phyloP scores from a whole-genome alignment of 2,113 vertebrate genomes.

The Chitala chitala region DNA sequence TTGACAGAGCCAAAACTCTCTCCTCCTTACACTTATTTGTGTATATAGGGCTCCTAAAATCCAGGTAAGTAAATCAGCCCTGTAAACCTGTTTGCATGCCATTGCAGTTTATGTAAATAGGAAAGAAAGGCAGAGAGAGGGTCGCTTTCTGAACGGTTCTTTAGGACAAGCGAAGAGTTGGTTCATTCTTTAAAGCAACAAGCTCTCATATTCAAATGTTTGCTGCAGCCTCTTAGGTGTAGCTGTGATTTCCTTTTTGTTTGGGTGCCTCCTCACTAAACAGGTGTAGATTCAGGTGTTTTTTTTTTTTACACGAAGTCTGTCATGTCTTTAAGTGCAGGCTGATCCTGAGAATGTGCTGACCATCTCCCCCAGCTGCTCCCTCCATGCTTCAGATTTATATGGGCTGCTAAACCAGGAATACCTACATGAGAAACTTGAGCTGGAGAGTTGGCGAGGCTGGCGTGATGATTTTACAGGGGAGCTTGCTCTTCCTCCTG shows the following conservation, averaged over 20 bases:
- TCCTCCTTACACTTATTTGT: slow-evolving; percentile 46
- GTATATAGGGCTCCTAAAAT: slow-evolving; percentile 48
- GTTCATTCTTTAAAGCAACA: background rate
- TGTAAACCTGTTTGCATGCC: slow-evolving; percentile 8
- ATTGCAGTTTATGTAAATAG: too few species aligned
- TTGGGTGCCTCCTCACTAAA: background rate
- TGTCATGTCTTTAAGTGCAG: slow-evolving; percentile 36
- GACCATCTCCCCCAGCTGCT: slow-evolving; percentile 37
- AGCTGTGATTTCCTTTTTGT: background rate
- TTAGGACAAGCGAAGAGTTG: too few species aligned
- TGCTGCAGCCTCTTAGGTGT: background rate
- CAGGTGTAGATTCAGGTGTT: background rate
- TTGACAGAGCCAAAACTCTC: slow-evolving; percentile 21
- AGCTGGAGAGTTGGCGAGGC: slow-evolving; percentile 29
- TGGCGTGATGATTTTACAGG: slow-evolving; percentile 38
- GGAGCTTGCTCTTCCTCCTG: slow-evolving; percentile 11
- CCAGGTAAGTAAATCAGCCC: slow-evolving; percentile 57
- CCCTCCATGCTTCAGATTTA: slow-evolving; percentile 51
- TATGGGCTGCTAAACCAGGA: slow-evolving; percentile 52
- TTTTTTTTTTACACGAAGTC: slow-evolving; percentile 7
- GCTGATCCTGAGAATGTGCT: slow-evolving; percentile 50
- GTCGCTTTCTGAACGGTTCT: too few species aligned
- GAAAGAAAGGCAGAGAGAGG: too few species aligned
- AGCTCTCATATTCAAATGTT: background rate
- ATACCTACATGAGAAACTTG: slow-evolving; percentile 43